Base-by-base conservation (phyloP, 2,797 vertebrate genomes). In the Cynopterus sphinx region DNA sequence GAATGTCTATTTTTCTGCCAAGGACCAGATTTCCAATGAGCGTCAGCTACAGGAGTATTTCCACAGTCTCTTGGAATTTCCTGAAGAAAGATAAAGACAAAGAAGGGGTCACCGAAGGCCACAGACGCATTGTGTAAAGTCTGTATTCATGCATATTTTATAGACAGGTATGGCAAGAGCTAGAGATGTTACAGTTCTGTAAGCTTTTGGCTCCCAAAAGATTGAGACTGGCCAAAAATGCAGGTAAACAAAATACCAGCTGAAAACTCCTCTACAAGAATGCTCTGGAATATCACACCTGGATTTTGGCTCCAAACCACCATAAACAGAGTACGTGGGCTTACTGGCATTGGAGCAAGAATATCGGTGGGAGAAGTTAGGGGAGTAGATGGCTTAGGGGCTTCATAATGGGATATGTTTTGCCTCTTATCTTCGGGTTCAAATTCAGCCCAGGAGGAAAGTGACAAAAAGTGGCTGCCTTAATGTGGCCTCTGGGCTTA, bases 231-330 rank as follows among this genome's bases (percentile, higher is more conserved):
- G 96, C 97, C 96, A 96, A 96, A 97, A 97, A 94, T 59, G 55
- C 79, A 90, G 86, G 95, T 96, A 97, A 98, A 97, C 96, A 98
- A 96, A 96, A 97, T 96, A 93, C 97, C 97, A 96, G 92, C 94
- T 97, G 97, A 96, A 96, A 96, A 97, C 96, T 97, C 97, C 97
- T 96, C 95, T 96, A 75, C 92, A 97, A 59, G 86, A 97, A 97
- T 83, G 92, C 95, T 95, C 92, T 92, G 93, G 94, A 96, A 84
- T 95, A 91, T 96, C 91, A 83, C 94, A 98, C 97, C 97, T 98
- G 97, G 96, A 91, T 93, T 90, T 91, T 89, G 97, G 94, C 96
- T 77, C 49, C 21, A 9, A 33, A 83, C 95, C 97, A 91, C 73
- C 89, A 85, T 85, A 97, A 97, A 96, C 94, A 97, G 93, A 94